phyloP scores from a whole-genome alignment of 2,888 invertebrate species.

The Cheilosia impressa region DNA sequence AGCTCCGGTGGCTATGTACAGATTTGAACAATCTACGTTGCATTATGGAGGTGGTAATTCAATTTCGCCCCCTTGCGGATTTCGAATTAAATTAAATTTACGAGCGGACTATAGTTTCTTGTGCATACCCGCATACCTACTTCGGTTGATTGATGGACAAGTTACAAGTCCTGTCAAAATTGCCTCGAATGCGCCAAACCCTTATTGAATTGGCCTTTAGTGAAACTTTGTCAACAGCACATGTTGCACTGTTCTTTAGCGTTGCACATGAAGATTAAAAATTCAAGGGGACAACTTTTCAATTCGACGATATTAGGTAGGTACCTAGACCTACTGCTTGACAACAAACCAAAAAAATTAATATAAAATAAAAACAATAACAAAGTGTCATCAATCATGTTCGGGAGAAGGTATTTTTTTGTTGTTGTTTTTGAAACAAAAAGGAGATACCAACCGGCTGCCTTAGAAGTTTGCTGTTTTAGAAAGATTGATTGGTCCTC shows the following conservation, averaged over 20 bases:
- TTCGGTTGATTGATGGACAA: too few relatives aligned
- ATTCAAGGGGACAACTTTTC: slow-evolving; percentile 7
- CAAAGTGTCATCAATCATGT: slow-evolving; percentile 11
- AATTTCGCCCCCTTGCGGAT: not conserved
- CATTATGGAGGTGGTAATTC: not conserved
- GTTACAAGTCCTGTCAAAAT: too few relatives aligned
- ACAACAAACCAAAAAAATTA: too few relatives aligned
- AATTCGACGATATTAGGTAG: not conserved
- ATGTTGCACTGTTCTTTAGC: slow-evolving; percentile 6
- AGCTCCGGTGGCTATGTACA: not conserved
- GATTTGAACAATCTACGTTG: slow-evolving; percentile 5
- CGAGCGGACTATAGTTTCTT: not conserved
- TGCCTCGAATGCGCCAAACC: slow-evolving; percentile 15
- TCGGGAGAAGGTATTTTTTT: not conserved
- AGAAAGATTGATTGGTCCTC: slow-evolving; percentile 44
- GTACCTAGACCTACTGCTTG: too few relatives aligned
- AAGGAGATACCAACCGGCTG: not conserved
- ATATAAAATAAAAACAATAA: not conserved
- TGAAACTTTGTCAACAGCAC: slow-evolving; percentile 29
- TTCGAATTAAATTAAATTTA: not conserved
- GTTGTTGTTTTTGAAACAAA: not conserved
- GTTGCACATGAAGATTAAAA: not conserved
- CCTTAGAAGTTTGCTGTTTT: slow-evolving; percentile 25
- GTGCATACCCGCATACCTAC: too few relatives aligned
- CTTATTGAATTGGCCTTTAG: slow-evolving; percentile 29